Conservation (phyloP, 2,888 invertebrate genomes). For the Rotaria socialis region DNA sequence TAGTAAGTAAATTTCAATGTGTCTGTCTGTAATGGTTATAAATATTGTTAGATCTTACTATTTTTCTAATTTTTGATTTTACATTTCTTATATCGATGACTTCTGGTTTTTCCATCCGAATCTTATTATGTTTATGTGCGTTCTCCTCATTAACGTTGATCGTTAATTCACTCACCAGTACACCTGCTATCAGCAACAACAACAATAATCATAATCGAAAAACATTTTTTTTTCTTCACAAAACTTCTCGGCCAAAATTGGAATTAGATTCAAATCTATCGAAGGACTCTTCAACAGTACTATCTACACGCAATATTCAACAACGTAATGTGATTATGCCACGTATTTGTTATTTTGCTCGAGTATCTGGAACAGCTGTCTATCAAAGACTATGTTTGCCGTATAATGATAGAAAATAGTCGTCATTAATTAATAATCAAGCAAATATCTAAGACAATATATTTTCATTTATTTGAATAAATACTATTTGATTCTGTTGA, state of each 20-base stretch:
- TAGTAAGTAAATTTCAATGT: too few relatives aligned
- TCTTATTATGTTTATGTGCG: background rate
- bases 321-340: background rate
- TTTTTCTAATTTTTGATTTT: too few relatives aligned
- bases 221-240: background rate
- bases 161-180: background rate
- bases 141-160: background rate
- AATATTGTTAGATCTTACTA: too few relatives aligned
- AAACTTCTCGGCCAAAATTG: background rate
- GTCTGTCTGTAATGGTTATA: too few relatives aligned
- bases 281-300: background rate
- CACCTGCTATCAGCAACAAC: background rate
- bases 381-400: background rate
- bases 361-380: background rate
- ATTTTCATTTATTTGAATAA: background rate
- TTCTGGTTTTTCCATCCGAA: background rate
- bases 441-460: too few relatives aligned
- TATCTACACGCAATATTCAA: background rate
- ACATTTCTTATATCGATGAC: background rate
- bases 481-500: background rate
- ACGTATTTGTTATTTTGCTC: background rate
- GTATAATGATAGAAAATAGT: background rate
- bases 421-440: background rate
- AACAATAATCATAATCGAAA: background rate
- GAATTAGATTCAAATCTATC: background rate